phyloP scores from a whole-genome alignment of 2,888 invertebrate species.

The Perdita meconis region DNA sequence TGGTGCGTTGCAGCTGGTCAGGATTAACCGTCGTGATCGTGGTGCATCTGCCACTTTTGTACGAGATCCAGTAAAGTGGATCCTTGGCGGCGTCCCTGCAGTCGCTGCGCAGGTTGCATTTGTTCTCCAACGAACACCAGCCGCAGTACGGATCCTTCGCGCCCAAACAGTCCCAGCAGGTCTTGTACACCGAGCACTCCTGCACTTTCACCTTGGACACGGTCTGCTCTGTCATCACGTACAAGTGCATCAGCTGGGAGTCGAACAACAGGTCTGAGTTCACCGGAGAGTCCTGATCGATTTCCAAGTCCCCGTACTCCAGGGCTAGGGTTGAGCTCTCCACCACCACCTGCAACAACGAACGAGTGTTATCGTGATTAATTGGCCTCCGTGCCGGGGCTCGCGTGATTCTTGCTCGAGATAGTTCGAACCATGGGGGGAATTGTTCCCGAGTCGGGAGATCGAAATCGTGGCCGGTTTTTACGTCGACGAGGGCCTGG shows the following conservation, averaged over 20 bases:
- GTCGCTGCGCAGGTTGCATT: slow-evolving; percentile 95
- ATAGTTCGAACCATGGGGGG: not conserved
- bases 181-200: slow-evolving; percentile 95
- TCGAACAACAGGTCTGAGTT: slow-evolving; percentile 97
- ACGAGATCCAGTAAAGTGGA: slow-evolving; percentile 97
- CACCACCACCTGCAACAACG: slow-evolving; percentile 90
- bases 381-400: not conserved
- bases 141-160: slow-evolving; percentile 99
- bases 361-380: slow-evolving; percentile 6
- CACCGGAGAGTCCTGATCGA: slow-evolving; percentile 93
- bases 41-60: slow-evolving; percentile 98
- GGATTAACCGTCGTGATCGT: slow-evolving; percentile 97
- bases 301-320: slow-evolving; percentile 95
- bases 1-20: slow-evolving; percentile 95
- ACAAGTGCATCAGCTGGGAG: slow-evolving; percentile 94
- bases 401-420: not conserved
- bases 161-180: slow-evolving; percentile 95
- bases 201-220: slow-evolving; percentile 98
- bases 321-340: slow-evolving; percentile 93
- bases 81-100: slow-evolving; percentile 97
- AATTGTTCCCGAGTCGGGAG: not conserved
- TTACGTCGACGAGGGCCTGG: too few species aligned
- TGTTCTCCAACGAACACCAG: slow-evolving; percentile 98
- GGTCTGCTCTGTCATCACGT: slow-evolving; percentile 96
- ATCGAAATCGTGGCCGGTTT: not conserved